Evolutionary conservation across 1,140 invertebrate species (phyloP).

Genomic region (Melanaphis sacchari): DNA sequence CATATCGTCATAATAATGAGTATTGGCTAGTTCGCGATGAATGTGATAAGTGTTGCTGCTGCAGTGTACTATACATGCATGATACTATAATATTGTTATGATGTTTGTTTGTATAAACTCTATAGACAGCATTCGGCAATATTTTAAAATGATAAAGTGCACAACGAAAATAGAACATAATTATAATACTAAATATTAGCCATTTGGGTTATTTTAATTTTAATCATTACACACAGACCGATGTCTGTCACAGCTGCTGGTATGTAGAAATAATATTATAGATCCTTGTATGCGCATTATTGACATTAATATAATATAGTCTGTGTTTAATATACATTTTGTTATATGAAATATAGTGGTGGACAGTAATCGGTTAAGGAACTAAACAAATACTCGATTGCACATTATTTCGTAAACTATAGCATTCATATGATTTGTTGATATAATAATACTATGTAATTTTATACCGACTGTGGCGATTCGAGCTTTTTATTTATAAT

Average conservation of each 20-base stretch:
- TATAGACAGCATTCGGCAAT: not conserved
- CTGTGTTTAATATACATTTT: not conserved
- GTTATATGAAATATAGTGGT: not conserved
- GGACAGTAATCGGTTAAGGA: not conserved
- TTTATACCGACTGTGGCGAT: not conserved
- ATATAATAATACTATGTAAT: not conserved
- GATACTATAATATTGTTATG: no score
- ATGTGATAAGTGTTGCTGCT: not conserved
- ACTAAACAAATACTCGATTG: not conserved
- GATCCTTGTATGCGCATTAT: not conserved
- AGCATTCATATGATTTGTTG: not conserved
- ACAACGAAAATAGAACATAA: not conserved
- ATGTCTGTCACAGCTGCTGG: not conserved
- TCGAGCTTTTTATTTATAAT: not conserved
- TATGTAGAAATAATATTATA: not conserved
- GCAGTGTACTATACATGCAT: not conserved
- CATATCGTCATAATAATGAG: not conserved
- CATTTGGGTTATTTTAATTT: not conserved
- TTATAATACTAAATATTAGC: not conserved
- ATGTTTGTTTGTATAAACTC: not conserved
- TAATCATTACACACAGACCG: not conserved
- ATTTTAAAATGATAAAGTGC: not conserved
- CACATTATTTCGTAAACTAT: not conserved
- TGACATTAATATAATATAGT: not conserved
- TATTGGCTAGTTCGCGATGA: not conserved